Percentiles rank a stretch among this genome's conserved stretches.
These are phyloP conservation scores for Pristionchus japonicus DNA, from an alignment of 2,888 invertebrate species.

Conservation along the genomic window DNA sequence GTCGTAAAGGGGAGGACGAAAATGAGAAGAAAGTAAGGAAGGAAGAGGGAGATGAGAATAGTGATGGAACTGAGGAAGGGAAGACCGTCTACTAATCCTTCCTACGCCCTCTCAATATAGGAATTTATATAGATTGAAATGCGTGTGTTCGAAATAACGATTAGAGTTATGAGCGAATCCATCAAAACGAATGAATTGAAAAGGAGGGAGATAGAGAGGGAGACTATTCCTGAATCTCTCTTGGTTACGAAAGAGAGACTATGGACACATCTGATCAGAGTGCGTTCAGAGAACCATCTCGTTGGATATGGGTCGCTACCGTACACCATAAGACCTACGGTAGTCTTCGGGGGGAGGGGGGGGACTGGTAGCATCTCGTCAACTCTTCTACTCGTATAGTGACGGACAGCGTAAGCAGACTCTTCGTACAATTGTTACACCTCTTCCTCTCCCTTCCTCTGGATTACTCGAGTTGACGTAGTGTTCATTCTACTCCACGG, in stretches of 20 bases:
- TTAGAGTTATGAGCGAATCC: conserved; percentile 1
- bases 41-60: not conserved
- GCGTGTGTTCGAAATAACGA: conserved; percentile 20
- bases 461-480: conserved; percentile 28
- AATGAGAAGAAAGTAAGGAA: not conserved
- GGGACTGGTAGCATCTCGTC: not conserved
- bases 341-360: not conserved
- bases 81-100: not conserved
- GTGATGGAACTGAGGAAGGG: not conserved
- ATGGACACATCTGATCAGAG: not conserved
- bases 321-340: not conserved
- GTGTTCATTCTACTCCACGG: not conserved
- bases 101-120: not conserved
- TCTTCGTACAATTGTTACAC: conserved; percentile 38
- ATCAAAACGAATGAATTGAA: conserved; percentile 21
- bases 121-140: not conserved
- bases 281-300: not conserved
- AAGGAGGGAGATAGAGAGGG: not conserved
- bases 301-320: not conserved
- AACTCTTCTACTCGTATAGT: conserved; percentile 27
- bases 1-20: not conserved
- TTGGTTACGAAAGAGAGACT: not conserved
- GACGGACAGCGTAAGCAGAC: conserved; percentile 6
- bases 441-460: not conserved
- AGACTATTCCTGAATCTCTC: not conserved